Percentiles rank a stretch among this genome's conserved stretches.
These are phyloP conservation scores for Megalops atlanticus DNA, from an alignment of 2,113 vertebrate species.

Conservation along the genomic window DNA sequence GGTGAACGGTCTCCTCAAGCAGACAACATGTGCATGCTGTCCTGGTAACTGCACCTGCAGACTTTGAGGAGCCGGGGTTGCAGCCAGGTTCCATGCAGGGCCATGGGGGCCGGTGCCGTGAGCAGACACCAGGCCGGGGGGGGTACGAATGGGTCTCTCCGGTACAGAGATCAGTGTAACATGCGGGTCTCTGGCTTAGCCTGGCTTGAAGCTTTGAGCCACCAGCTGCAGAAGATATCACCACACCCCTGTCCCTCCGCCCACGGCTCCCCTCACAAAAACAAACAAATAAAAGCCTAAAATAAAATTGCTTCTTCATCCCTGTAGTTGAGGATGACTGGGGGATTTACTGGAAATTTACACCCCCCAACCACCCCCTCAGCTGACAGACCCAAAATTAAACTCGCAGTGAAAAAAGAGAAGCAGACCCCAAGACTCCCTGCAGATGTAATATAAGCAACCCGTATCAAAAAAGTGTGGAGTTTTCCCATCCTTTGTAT, in stretches of 20 bases:
- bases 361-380: background rate
- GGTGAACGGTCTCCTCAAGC: background rate
- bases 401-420: slow-evolving; percentile 18
- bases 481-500: background rate
- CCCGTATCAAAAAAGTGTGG: background rate
- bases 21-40: background rate
- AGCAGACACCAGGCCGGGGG: background rate
- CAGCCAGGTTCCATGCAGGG: background rate
- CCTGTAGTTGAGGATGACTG: background rate
- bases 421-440: background rate
- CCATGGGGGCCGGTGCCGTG: background rate
- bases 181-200: background rate
- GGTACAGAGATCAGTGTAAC: background rate
- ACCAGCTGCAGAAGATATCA: slow-evolving; percentile 20
- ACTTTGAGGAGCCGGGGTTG: no score
- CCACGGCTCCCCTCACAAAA: slow-evolving; percentile 16
- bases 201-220: background rate
- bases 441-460: slow-evolving; percentile 19
- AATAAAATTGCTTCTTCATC: slow-evolving; percentile 21
- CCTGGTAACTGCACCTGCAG: background rate
- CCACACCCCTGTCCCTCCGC: background rate
- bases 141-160: background rate
- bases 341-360: slow-evolving; percentile 15
- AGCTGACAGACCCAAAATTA: slow-evolving; percentile 19
- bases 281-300: slow-evolving; percentile 32